Base-by-base conservation (phyloP, 2,113 vertebrate genomes). In the Garra rufa region DNA sequence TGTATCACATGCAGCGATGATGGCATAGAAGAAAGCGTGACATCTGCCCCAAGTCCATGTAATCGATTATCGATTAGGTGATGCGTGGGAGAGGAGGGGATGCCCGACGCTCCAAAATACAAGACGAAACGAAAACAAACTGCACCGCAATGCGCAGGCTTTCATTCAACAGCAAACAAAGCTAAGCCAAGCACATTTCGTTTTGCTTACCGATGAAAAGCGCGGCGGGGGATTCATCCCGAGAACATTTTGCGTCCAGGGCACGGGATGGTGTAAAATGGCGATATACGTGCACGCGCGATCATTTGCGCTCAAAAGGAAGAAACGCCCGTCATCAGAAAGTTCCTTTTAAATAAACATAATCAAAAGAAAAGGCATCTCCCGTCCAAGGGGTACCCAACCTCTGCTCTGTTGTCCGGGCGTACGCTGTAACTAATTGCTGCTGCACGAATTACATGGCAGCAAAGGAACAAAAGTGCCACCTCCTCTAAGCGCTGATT, bases 381-480 rank as follows among this genome's bases (percentile, higher is more conserved):
- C 21, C 65, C 19, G 15, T 52, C 7, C 5, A 10, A 67, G 48
- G 41, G 48, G 34, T 46, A 13, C 44, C 24, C 28, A 44, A 10
- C 34, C 50, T 84, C 57, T 55, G 30, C 65, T 34, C 48, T 30
- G 63, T 44, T 69, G 34, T 87, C 59, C 85, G 50, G 77, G 76
- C 71, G 69, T 83, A n/a, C 83, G 10, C 79, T 71, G 78, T 82
- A 61, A 88, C 80, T 82, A 88, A 92, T 89, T 92, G 89, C 91
- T 85, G 88, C 91, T 41, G 87, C 74, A 86, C 82, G 28, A 89
- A 88, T 88, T 91, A 85, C 92, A 91, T 91, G 89, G 84, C 85
- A 89, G 77, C 74, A 77, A 69, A 61, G 10, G 75, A 8, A 24
- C 8, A 19, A 59, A 77, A 83, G 1, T 83, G 14, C 90, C 91